Evolutionary conservation across 2,888 invertebrate species (phyloP), one percentile per base, ranked within the genome.

Genomic region (Mantis religiosa): DNA sequence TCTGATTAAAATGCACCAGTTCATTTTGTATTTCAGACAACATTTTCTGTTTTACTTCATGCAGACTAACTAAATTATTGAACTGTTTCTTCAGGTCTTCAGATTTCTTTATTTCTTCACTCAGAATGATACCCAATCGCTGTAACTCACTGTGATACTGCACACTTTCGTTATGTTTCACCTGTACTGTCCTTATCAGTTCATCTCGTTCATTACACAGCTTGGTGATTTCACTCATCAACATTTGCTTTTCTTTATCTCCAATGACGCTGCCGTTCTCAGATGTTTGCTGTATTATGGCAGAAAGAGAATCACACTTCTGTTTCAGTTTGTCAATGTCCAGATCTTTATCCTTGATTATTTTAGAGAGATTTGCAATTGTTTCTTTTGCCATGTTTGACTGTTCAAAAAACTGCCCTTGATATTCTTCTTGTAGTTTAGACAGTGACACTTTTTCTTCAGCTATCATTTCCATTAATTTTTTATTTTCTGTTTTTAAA

Each of bases 101-200:
- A 6, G 54, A 84, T 28, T 88, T 90, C 3, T 14, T 87, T 92
- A 92, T 82, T 92, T 90, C 83, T 91, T 93, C 92, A 82, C 90
- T 91, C 27, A 93, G 86, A 1, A 93, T 88, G 89, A 95, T 95
- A 89, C 96, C 95, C 84, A 98, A 93, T 47, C 97, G 94, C 92
- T 98, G 97, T 89, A 98, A 96, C 94, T 98, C 98, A 54, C 94
- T 95, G 92, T 98, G 97, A 92, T 98, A 98, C 90, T 96, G 95
- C 47, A 97, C 93, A 92, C 96, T 97, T 93, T 98, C 98, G 89
- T 96, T 95, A 92, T 98, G 98, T 93, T 98, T 98, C 89, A 96
- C 94, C 91, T 96, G 97, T 0, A 98, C 91, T 28, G 95, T 95
- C 27, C 96, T 95, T n/a, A 97, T 93, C 91, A 97, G 95, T 84